Percentiles rank a stretch among this genome's conserved stretches.
Evolutionary conservation across 2,888 invertebrate genomes (phyloP).

Genomic region (Thysanoteuthis rhombus): DNA sequence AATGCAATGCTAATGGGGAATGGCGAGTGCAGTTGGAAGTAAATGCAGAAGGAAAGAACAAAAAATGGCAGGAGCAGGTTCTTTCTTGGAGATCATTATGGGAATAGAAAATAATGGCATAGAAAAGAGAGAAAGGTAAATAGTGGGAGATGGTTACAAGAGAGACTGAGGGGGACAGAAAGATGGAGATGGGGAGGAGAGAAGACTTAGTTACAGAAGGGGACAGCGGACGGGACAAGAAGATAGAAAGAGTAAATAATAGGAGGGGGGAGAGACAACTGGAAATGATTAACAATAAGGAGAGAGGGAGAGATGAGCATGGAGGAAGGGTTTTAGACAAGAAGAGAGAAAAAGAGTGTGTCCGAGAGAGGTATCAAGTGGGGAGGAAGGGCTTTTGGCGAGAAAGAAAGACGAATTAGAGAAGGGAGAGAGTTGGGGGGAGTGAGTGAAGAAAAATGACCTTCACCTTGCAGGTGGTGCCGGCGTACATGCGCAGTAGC

Average conservation of each 20-base stretch:
- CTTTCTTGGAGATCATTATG: neutral
- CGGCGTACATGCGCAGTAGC: conserved; percentile 49
- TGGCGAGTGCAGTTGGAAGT: neutral
- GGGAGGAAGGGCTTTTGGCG: no score
- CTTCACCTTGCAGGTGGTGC: conserved; percentile 18
- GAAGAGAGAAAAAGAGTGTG: neutral
- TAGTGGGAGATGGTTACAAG: no score
- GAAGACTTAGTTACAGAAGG: neutral
- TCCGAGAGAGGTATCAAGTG: no score
- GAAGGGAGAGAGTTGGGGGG: neutral
- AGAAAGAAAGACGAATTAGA: neutral
- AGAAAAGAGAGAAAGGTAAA: neutral
- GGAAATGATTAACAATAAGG: neutral
- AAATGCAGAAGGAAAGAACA: no score
- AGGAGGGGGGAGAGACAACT: neutral
- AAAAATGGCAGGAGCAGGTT: neutral
- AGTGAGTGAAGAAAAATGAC: neutral
- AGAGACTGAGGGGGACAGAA: neutral
- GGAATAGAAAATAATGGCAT: neutral
- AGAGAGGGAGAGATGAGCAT: neutral
- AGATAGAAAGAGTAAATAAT: neutral
- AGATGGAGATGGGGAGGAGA: neutral
- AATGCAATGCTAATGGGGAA: neutral
- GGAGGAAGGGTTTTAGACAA: neutral
- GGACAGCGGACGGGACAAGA: neutral